A percentile compares a stretch with the other conserved stretches of the same genome.
Conservation (phyloP, 2,113 vertebrate genomes). For the Urocitellus parryii region DNA sequence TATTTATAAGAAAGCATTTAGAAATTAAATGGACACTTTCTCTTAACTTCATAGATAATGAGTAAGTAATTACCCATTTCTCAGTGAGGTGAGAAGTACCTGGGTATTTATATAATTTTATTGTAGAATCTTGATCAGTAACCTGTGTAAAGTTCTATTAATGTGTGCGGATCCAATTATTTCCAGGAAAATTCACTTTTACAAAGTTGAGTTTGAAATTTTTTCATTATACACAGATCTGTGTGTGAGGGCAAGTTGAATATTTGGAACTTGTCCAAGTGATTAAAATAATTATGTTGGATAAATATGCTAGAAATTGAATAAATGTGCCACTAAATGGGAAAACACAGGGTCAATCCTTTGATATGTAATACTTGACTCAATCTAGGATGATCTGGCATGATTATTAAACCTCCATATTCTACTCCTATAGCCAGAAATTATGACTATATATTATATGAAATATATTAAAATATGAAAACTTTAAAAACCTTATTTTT, state of each 20-base stretch:
- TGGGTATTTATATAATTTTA: not conserved
- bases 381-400: not conserved
- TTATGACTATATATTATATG: not conserved
- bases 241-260: not conserved
- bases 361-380: not conserved
- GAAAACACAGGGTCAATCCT: not conserved
- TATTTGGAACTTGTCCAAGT: not conserved
- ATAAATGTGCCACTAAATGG: not conserved
- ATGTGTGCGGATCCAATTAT: not conserved
- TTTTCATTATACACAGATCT: not conserved
- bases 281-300: not conserved
- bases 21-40: not conserved
- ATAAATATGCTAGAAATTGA: not conserved
- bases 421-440: not conserved
- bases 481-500: not conserved
- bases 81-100: not conserved
- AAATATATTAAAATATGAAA: not conserved
- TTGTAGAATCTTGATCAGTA: not conserved
- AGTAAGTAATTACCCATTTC: not conserved
- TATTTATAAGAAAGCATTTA: not conserved
- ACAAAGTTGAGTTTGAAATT: conserved; percentile 11
- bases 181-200: not conserved
- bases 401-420: not conserved
- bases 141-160: not conserved
- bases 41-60: not conserved